Evolutionary conservation across 1,140 invertebrate genomes (phyloP).

Genomic region (Diorhabda elongata): DNA sequence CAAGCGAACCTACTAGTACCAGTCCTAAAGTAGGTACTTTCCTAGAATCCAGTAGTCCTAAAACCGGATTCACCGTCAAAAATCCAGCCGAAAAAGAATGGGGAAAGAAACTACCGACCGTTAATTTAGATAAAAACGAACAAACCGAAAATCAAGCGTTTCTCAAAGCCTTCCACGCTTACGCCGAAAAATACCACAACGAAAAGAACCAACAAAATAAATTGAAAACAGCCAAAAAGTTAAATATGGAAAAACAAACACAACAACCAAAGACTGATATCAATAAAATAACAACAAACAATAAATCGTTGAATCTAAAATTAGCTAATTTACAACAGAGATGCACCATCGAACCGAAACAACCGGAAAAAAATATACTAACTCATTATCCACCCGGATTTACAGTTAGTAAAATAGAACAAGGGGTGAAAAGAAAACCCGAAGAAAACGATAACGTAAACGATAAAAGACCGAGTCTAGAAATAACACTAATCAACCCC

Average conservation of each 20-base stretch:
- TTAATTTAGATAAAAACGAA: conserved; percentile 29
- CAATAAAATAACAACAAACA: conserved; percentile 29
- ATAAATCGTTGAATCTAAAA: conserved; percentile 36
- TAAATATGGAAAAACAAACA: conserved; percentile 18
- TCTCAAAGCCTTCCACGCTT: conserved; percentile 40
- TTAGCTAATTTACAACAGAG: conserved; percentile 39
- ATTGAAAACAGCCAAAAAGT: conserved; percentile 25
- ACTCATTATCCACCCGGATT: conserved; percentile 41
- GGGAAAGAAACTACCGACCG: conserved; percentile 24
- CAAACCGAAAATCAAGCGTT: conserved; percentile 31
- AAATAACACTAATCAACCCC: conserved; percentile 43
- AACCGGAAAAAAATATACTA: conserved; percentile 28
- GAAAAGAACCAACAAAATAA: conserved; percentile 32
- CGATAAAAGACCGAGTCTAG: conserved; percentile 44
- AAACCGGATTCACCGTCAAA: conserved; percentile 5
- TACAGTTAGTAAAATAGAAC: conserved; percentile 45
- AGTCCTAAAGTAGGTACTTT: conserved; percentile 15
- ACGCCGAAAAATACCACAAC: conserved; percentile 36
- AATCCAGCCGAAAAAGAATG: conserved; percentile 27
- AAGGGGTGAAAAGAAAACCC: conserved; percentile 36
- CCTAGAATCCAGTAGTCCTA: conserved; percentile 13
- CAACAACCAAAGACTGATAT: conserved; percentile 10
- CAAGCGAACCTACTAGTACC: conserved; percentile 7
- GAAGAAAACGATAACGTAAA: conserved; percentile 26
- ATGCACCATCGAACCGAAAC: conserved; percentile 35